These are phyloP conservation scores for Dryocosmus kuriphilus DNA, from an alignment of 2,888 invertebrate genomes.

Conservation along the genomic window DNA sequence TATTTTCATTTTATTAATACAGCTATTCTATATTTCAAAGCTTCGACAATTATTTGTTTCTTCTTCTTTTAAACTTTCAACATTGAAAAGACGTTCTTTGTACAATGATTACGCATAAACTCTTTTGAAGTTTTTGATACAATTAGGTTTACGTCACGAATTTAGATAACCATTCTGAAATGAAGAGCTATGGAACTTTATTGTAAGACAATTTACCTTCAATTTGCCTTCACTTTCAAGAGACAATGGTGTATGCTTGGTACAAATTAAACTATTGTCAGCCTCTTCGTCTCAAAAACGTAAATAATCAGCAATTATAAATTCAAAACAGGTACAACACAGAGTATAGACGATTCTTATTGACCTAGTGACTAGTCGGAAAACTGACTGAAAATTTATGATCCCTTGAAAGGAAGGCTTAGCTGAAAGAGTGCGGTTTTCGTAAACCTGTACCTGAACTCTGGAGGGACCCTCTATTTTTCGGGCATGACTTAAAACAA, in stretches of 20 bases:
- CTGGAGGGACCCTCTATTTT: too few species aligned
- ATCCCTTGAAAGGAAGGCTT: too few species aligned
- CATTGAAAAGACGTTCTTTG: neutral
- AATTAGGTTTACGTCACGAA: neutral
- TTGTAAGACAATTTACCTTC: constrained; percentile 2
- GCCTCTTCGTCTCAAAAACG: neutral
- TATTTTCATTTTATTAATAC: too few species aligned
- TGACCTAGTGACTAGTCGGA: too few species aligned
- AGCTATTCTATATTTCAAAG: neutral
- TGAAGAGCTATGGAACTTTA: neutral
- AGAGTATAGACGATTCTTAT: constrained; percentile 29
- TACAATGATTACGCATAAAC: neutral
- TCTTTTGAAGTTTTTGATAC: neutral
- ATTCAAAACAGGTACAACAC: constrained; percentile 17
- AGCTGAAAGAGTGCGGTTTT: too few species aligned
- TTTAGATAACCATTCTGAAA: neutral
- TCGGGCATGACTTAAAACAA: too few species aligned
- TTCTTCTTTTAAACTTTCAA: neutral
- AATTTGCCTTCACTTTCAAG: neutral
- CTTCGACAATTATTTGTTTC: neutral
- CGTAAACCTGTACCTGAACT: too few species aligned
- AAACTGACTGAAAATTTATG: too few species aligned
- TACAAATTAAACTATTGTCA: constrained; percentile 6
- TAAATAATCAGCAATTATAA: constrained; percentile 30
- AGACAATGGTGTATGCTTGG: constrained; percentile 2